Evolutionary conservation across 2,797 vertebrate genomes (phyloP).

Genomic region (Etheostoma perlongum): DNA sequence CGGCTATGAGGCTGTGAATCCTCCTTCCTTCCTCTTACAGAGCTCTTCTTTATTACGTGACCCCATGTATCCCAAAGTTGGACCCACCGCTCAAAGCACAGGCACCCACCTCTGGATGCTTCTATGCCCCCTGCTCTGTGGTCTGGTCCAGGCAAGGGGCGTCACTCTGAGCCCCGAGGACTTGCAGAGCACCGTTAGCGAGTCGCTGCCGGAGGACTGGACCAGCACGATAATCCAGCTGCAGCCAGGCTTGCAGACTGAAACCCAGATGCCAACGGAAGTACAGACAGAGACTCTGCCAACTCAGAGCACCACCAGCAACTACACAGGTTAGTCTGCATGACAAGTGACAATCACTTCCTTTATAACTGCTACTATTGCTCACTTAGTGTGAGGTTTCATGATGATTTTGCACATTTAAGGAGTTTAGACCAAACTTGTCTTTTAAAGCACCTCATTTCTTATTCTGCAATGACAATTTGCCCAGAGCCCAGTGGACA

Average conservation of each 20-base stretch:
- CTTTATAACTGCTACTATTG: neutral
- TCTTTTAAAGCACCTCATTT: neutral
- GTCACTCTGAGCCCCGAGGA: slow-evolving; percentile 42
- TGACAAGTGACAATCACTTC: too few relatives aligned
- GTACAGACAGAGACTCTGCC: slow-evolving; percentile 22
- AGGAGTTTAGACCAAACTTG: neutral
- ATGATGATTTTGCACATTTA: neutral
- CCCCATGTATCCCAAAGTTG: slow-evolving; percentile 54
- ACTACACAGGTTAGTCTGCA: slow-evolving; percentile 76
- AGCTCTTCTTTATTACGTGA: slow-evolving; percentile 13
- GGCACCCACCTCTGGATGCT: slow-evolving; percentile 45
- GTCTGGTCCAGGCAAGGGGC: slow-evolving; percentile 41
- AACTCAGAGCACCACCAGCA: slow-evolving; percentile 61
- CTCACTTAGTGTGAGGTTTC: neutral
- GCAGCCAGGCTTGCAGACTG: slow-evolving; percentile 75
- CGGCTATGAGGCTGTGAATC: slow-evolving; percentile 54
- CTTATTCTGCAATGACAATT: neutral
- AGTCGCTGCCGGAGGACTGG: slow-evolving; percentile 38
- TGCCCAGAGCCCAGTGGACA: too few relatives aligned
- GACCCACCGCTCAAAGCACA: neutral
- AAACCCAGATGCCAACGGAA: slow-evolving; percentile 44
- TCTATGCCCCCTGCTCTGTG: slow-evolving; percentile 59
- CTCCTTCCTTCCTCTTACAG: slow-evolving; percentile 9
- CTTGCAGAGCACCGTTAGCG: neutral
- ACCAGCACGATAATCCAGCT: slow-evolving; percentile 30